Evolutionary conservation across 2,113 vertebrate genomes (phyloP).

Genomic region (Leuciscus idus): DNA sequence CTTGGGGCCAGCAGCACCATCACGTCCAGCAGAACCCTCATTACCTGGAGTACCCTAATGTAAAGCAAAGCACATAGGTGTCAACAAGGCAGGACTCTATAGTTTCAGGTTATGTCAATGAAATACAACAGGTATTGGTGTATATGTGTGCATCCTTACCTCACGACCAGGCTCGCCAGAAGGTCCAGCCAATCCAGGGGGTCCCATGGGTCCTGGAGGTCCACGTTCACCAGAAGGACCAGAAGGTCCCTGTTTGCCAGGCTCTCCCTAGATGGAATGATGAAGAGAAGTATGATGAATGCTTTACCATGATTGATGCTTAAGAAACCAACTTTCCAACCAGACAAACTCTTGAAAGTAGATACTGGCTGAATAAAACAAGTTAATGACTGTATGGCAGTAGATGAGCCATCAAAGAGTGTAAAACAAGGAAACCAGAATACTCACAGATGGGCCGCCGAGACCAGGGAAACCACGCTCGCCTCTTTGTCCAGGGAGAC

Average conservation of each 20-base stretch:
- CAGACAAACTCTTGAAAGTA: conserved; percentile 3
- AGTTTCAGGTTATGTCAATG: not conserved
- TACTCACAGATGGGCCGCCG: conserved; percentile 86
- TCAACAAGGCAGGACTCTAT: conserved; percentile 7
- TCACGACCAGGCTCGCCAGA: conserved; percentile 95
- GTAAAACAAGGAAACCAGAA: not conserved
- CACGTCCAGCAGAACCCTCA: conserved; percentile 91
- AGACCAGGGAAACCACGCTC: conserved; percentile 94
- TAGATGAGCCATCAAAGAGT: not conserved
- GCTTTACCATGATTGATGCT: not conserved
- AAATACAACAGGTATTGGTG: not conserved
- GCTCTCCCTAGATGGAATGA: conserved; percentile 81
- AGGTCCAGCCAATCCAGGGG: conserved; percentile 89
- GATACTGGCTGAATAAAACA: not conserved
- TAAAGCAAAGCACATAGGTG: not conserved
- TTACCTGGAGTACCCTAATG: conserved; percentile 88
- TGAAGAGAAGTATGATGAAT: not conserved
- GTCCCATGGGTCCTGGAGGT: conserved; percentile 91
- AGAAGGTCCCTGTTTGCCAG: conserved; percentile 87
- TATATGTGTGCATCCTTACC: conserved; percentile 68
- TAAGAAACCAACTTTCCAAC: conserved; percentile 8
- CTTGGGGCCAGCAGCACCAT: conserved; percentile 91
- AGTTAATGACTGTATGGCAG: not conserved
- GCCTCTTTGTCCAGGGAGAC: conserved; percentile 92
- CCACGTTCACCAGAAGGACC: conserved; percentile 91